Percentiles rank a stretch among this genome's conserved stretches.
phyloP scores from a whole-genome alignment of 2,797 vertebrate genomes.

The Holocentrus rufus region DNA sequence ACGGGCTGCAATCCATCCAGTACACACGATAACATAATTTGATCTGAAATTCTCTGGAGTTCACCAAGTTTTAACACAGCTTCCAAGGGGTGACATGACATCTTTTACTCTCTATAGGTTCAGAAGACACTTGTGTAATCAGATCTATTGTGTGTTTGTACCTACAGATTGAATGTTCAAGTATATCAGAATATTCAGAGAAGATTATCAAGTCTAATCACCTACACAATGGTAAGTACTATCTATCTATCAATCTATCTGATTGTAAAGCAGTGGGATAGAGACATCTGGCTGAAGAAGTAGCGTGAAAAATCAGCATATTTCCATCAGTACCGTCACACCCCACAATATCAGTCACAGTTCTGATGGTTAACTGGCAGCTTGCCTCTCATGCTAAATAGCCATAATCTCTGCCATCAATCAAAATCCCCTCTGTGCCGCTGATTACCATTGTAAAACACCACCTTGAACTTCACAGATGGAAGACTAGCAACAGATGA shows the following conservation, averaged over 20 bases:
- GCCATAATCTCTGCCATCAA: conserved; percentile 57
- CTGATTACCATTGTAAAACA: conserved; percentile 50
- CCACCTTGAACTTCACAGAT: conserved; percentile 54
- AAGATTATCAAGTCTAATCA: conserved; percentile 99
- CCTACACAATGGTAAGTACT: conserved; percentile 91
- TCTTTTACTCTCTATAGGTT: not conserved
- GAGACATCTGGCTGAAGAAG: conserved; percentile 25
- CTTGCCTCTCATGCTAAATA: conserved; percentile 59
- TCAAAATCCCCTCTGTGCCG: conserved; percentile 44
- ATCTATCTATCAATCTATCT: conserved; percentile 8
- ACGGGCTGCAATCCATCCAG: not conserved
- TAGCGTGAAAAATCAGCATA: conserved; percentile 55
- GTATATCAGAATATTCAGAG: conserved; percentile 98
- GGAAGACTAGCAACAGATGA: conserved; percentile 39
- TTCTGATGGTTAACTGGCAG: conserved; percentile 66
- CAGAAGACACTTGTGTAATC: conserved; percentile 4
- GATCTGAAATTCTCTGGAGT: too few species aligned
- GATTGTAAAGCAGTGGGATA: not conserved
- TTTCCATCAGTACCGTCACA: conserved; percentile 58
- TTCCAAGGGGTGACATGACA: not conserved
- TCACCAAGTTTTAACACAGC: too few species aligned
- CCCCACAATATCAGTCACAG: conserved; percentile 63
- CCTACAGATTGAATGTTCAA: conserved; percentile 95
- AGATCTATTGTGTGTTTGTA: conserved; percentile 24
- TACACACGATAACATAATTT: not conserved